Percentiles rank a stretch among this genome's conserved stretches.
Conservation (phyloP, 2,888 invertebrate genomes). For the Sminthurides aquaticus region DNA sequence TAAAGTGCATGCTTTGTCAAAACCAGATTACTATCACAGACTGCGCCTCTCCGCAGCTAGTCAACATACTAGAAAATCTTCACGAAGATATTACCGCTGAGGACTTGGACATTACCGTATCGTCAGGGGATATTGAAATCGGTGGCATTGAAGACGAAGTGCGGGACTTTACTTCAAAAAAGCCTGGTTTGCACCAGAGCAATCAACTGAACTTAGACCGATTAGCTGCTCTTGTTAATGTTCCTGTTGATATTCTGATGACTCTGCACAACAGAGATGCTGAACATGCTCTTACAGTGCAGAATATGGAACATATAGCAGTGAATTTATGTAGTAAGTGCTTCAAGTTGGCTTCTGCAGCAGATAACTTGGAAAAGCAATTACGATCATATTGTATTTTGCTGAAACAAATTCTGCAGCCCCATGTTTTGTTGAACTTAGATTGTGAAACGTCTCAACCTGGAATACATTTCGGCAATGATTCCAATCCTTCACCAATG, state of each 20-base stretch:
- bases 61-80: constrained; percentile 32
- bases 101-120: constrained; percentile 38
- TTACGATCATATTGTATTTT: constrained; percentile 18
- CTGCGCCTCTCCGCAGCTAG: constrained; percentile 26
- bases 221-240: constrained; percentile 24
- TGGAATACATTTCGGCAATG: neutral
- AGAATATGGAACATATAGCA: neutral
- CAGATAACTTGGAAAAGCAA: constrained; percentile 37
- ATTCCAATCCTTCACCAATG: neutral
- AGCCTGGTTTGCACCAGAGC: constrained; percentile 16
- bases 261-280: neutral
- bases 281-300: neutral
- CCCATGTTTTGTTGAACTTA: no score
- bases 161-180: constrained; percentile 14
- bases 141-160: constrained; percentile 42
- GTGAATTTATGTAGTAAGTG: constrained; percentile 30
- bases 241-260: constrained; percentile 10
- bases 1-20: constrained; percentile 29
- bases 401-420: constrained; percentile 20
- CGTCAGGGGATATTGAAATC: constrained; percentile 42
- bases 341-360: constrained; percentile 29
- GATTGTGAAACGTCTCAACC: neutral
- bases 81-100: constrained; percentile 36
- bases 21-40: constrained; percentile 19
- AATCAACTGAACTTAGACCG: constrained; percentile 17